Conservation (phyloP, 2,113 vertebrate genomes). For the Pachyramphus minor region DNA sequence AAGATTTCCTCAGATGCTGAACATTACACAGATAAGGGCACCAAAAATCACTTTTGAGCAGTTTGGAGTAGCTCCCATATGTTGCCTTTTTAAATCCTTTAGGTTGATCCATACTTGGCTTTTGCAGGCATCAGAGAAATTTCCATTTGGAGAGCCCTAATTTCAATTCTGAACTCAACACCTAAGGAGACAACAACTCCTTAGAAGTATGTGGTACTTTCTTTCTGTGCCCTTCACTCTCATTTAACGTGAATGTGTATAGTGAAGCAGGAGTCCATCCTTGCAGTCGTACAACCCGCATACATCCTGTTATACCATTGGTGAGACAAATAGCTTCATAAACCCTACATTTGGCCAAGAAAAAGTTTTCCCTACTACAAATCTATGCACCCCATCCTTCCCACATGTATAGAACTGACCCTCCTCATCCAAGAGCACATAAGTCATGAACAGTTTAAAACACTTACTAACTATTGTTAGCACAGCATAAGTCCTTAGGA, state of each 20-base stretch:
- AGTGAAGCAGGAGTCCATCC: neutral
- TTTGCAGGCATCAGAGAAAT: neutral
- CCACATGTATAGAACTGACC: neutral
- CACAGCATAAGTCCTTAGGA: neutral
- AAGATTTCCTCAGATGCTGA: neutral
- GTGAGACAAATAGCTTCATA: neutral
- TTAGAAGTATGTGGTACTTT: neutral
- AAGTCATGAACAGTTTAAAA: neutral
- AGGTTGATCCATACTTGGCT: neutral
- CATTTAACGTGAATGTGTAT: rapidly evolving
- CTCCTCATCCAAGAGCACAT: neutral
- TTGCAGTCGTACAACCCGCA: neutral
- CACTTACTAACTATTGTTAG: neutral
- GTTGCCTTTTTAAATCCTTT: neutral
- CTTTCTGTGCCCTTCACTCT: neutral
- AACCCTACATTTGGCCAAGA: neutral
- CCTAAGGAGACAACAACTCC: neutral
- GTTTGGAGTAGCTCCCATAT: neutral
- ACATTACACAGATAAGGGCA: neutral
- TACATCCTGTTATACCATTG: neutral
- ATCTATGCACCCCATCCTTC: neutral
- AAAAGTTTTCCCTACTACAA: rapidly evolving
- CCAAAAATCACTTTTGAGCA: neutral
- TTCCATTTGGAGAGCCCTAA: neutral
- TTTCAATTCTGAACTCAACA: neutral